Evolutionary conservation across 2,797 vertebrate genomes (phyloP), one percentile per base, ranked within the genome.

Genomic region (Ptychadena robeensis): DNA sequence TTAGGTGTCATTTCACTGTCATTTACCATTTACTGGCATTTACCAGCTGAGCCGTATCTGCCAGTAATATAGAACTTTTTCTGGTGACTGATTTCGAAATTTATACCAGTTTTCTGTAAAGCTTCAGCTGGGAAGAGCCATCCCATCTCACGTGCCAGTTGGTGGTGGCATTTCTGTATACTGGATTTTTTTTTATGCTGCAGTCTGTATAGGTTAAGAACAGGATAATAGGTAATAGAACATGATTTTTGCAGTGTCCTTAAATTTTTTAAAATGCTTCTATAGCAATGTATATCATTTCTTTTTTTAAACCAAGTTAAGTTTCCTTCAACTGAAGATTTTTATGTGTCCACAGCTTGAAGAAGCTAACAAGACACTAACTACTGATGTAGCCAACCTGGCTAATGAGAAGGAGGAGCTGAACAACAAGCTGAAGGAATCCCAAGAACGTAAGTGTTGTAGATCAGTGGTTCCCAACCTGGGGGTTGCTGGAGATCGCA

Each of bases 391-490:
- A 72, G 97, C 92, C 75, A 98, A 98, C 88, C 94, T 99, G 86
- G 96, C 97, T 80, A 96, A 92, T 67, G 97, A 99, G 92, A 99
- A 98, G 82, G 97, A 98, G 89, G 97, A 99, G 35, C 91, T 98
- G 81, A 99, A 98, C 91, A 98, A 98, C 91, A 95, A 96, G 88
- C 85, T 98, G 73, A 99, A 98, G 88, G 95, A 96, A 35, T 83
- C 91, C 63, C 95, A 96, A 86, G 97, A 98, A 65, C 92, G 98
- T 99, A 92, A 89, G 98, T 94, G 87, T 59, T 3, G 3, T 25
- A 27, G 25, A 27, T 59, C 22, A 59, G 0, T 27, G 8, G 4
- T 30, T 18, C 38, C 14, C n/a, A n/a, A n/a, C n/a, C n/a, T n/a
- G n/a, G n/a, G n/a, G n/a, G n/a, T n/a, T n/a, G n/a, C n/a, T n/a